These are phyloP conservation scores for Nothoprocta pentlandii DNA, from an alignment of 2,113 vertebrate genomes.

Conservation along the genomic window DNA sequence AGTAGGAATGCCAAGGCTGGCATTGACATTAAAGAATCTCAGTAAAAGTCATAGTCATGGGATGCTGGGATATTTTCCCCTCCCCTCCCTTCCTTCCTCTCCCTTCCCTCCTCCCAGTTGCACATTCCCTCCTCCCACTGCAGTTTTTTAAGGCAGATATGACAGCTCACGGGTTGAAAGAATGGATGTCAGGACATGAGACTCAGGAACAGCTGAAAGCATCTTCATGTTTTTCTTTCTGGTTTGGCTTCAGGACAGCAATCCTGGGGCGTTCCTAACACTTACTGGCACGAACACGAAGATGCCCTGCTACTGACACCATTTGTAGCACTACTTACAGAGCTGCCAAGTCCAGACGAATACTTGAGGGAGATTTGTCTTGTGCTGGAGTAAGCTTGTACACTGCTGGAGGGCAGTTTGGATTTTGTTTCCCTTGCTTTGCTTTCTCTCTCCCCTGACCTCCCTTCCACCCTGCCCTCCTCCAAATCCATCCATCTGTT, in stretches of 20 bases:
- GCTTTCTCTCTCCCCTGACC: conserved; percentile 48
- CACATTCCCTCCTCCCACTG: neutral
- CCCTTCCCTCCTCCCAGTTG: conserved; percentile 23
- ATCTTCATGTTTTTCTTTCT: neutral
- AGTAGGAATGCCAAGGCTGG: neutral
- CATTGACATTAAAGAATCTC: neutral
- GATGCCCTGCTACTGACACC: conserved; percentile 59
- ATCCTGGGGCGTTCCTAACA: neutral
- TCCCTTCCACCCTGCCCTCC: conserved; percentile 46
- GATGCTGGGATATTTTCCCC: conserved; percentile 14
- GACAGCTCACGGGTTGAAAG: conserved; percentile 23
- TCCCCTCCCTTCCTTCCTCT: conserved; percentile 25
- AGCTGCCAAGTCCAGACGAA: conserved; percentile 67
- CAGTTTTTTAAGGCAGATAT: neutral
- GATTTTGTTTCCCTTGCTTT: conserved; percentile 50
- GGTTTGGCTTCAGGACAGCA: conserved; percentile 52
- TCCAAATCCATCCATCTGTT: conserved; percentile 70
- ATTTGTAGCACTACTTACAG: conserved; percentile 69
- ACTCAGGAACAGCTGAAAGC: conserved; percentile 63
- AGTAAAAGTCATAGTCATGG: neutral
- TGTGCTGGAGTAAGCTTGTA: conserved; percentile 59
- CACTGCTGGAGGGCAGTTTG: conserved; percentile 42
- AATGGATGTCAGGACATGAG: conserved; percentile 32
- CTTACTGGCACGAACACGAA: conserved; percentile 46
- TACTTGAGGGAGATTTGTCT: conserved; percentile 59